Evolutionary conservation across 2,113 vertebrate species (phyloP).

Genomic region (Felis chaus): DNA sequence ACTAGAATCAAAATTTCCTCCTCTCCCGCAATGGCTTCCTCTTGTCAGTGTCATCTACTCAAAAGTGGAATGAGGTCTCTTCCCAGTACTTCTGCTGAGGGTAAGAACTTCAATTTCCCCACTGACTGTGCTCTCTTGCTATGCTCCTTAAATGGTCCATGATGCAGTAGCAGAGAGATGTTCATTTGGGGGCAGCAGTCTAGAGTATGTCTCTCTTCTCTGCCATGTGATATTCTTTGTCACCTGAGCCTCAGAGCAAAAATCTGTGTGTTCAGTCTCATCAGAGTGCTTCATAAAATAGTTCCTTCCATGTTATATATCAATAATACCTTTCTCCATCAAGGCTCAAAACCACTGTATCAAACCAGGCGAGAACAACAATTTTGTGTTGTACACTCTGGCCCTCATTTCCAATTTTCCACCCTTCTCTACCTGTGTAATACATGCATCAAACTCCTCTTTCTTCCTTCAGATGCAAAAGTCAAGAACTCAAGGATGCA

Average conservation of each 20-base stretch:
- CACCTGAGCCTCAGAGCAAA: slow-evolving; percentile 51
- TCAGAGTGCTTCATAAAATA: not conserved
- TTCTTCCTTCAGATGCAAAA: slow-evolving; percentile 16
- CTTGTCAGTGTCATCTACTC: not conserved
- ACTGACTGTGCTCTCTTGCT: not conserved
- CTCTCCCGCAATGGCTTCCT: not conserved
- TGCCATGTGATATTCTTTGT: slow-evolving; percentile 42
- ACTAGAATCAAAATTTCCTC: not conserved
- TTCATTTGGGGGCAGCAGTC: not conserved
- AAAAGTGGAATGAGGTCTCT: not conserved
- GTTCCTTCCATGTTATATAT: not conserved
- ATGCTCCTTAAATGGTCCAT: not conserved
- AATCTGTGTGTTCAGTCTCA: not conserved
- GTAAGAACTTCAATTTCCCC: not conserved
- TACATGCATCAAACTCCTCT: not conserved
- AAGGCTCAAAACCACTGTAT: not conserved
- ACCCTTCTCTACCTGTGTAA: not conserved
- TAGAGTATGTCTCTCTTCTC: slow-evolving; percentile 45
- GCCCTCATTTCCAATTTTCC: slow-evolving; percentile 2
- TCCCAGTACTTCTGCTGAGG: not conserved
- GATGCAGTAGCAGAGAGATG: not conserved
- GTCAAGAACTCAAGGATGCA: slow-evolving; percentile 21
- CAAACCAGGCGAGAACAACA: not conserved
- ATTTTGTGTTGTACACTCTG: not conserved
- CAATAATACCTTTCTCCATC: not conserved